A percentile compares a stretch with the other conserved stretches of the same genome.
phyloP scores from a whole-genome alignment of 2,888 invertebrate genomes.

The Lycia hirtaria region DNA sequence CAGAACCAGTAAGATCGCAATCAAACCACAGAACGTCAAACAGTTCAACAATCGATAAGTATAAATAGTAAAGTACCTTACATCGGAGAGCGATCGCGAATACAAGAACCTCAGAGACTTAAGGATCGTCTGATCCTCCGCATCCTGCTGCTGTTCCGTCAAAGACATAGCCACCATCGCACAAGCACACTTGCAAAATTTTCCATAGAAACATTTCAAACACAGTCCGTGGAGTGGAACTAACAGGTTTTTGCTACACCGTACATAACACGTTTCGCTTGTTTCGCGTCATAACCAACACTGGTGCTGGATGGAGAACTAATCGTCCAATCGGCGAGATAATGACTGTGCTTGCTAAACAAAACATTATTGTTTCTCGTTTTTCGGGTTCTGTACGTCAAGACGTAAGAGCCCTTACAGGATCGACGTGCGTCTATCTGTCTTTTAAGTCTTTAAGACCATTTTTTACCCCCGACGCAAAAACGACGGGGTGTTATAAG shows the following conservation, averaged over 20 bases:
- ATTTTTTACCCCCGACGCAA: no score
- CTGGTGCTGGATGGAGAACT: slow-evolving; percentile 50
- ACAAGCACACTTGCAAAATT: slow-evolving; percentile 5
- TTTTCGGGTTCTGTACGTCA: no score
- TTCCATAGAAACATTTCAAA: slow-evolving; percentile 23
- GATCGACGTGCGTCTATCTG: no score
- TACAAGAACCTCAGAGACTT: slow-evolving; percentile 45
- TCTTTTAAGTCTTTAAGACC: no score
- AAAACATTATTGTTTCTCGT: no score
- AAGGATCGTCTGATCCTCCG: slow-evolving; percentile 50
- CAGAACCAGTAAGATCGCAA: no score
- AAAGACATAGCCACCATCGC: slow-evolving; percentile 33
- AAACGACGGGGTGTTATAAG: no score
- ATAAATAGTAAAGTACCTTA: no score
- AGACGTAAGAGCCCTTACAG: no score
- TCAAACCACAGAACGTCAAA: no score
- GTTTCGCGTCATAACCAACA: slow-evolving; percentile 52
- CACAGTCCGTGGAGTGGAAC: slow-evolving; percentile 18
- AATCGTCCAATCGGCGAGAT: slow-evolving; percentile 58
- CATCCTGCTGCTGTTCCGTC: slow-evolving; percentile 32
- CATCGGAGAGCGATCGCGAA: slow-evolving; percentile 49
- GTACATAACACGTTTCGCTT: slow-evolving; percentile 37
- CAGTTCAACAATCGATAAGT: no score
- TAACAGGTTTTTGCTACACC: slow-evolving; percentile 43
- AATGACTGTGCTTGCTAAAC: slow-evolving; percentile 46